A percentile compares a stretch with the other conserved stretches of the same genome.
These are phyloP conservation scores for Chloroclysta siterata DNA, from an alignment of 2,888 invertebrate genomes.

Conservation along the genomic window DNA sequence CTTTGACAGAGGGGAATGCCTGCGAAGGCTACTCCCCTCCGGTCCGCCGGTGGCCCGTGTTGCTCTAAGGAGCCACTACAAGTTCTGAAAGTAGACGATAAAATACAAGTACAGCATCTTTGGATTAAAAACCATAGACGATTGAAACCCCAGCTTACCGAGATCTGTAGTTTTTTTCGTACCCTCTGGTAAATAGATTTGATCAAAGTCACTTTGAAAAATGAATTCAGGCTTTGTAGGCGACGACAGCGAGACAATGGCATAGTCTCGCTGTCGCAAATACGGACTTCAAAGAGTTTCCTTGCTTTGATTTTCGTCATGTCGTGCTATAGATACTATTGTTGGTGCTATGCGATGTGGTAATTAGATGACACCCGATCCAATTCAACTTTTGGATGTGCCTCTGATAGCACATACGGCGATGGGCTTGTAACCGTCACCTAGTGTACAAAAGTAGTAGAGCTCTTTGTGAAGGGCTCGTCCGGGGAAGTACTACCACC, in stretches of 20 bases:
- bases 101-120: neutral
- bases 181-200: constrained; percentile 60
- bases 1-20: no score
- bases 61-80: neutral
- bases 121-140: constrained; percentile 34
- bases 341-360: neutral
- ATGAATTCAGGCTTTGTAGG: constrained; percentile 56
- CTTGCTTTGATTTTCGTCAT: constrained; percentile 33
- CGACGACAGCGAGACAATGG: constrained; percentile 51
- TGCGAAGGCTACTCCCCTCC: no score
- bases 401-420: no score
- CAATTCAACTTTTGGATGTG: neutral
- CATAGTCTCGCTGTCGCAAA: constrained; percentile 40
- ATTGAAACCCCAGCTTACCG: constrained; percentile 32
- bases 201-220: constrained; percentile 69
- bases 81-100: neutral
- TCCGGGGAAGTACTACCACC: no score
- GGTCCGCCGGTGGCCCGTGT: no score
- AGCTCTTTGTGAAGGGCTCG: no score
- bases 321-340: constrained; percentile 22
- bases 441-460: no score
- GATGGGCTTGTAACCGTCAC: no score
- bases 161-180: constrained; percentile 47
- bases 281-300: constrained; percentile 31
- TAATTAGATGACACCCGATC: constrained; percentile 13